phyloP scores from a whole-genome alignment of 2,888 invertebrate genomes.

The Cepaea hortensis region DNA sequence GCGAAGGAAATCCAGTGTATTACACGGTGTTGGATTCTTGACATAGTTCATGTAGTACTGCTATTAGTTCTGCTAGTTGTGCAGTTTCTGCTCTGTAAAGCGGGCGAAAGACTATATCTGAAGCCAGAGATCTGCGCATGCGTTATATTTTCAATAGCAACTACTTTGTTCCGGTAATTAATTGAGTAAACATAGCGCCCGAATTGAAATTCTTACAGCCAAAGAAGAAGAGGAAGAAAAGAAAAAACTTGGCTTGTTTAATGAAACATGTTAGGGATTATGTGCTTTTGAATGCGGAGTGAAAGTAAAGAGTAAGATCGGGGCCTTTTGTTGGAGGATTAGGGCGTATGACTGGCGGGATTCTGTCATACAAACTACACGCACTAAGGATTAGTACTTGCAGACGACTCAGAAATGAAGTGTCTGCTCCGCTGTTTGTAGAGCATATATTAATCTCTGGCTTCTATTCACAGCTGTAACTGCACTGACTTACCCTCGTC shows the following conservation, averaged over 20 bases:
- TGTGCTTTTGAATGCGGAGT: constrained; percentile 3
- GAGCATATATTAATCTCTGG: neutral
- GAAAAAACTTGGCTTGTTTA: constrained; percentile 23
- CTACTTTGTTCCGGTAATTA: constrained; percentile 41
- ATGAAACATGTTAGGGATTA: constrained; percentile 11
- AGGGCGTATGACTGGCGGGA: neutral
- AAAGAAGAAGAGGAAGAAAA: neutral
- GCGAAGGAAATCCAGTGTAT: no score
- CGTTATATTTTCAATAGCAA: neutral
- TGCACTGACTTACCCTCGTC: no score
- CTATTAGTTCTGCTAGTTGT: no score
- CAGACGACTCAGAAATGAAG: neutral
- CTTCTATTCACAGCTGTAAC: no score
- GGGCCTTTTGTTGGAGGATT: constrained; percentile 16
- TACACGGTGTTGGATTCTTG: no score
- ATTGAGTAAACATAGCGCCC: constrained; percentile 26
- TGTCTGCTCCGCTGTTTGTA: neutral
- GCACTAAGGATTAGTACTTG: neutral
- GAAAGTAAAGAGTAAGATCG: neutral
- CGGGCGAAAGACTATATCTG: no score
- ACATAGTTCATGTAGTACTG: no score
- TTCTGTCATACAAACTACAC: neutral
- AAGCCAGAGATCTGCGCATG: neutral
- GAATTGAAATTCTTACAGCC: neutral
- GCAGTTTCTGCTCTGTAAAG: no score